Base-by-base conservation (phyloP, 2,888 invertebrate species). In the Heteromurus nitidus region DNA sequence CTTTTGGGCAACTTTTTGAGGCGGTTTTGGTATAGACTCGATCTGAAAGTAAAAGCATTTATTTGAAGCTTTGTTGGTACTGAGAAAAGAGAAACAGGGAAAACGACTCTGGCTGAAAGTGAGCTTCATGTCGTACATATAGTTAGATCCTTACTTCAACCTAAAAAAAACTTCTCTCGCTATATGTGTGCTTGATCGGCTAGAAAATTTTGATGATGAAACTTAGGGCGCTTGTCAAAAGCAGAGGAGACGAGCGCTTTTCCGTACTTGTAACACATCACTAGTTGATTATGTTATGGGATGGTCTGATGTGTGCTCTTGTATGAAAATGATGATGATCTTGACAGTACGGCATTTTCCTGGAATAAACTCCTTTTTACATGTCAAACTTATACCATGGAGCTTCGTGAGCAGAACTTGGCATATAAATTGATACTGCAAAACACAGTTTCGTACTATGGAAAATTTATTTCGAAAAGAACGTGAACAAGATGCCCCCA, bases 191-290 rank as follows among this genome's bases (percentile, higher is more conserved):
- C 85, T 86, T 80, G 70, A 84, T 82, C 82, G 85, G 74, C 82
- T 72, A 82, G 85, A 86, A 86, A 86, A 85, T 83, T 80, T 83
- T 83, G 85, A 85, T 86, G 85, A 83, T 79, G 83, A 84, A 81
- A 77, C 68, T 80, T 79, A 67, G 68, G 62, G 72, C 75, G 74
- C 80, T 85, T 86, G 86, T 86, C 86, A 86, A 84, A 84, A 83
- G 83, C 86, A 86, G 82, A 79, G 67, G 47, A 36, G 36, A 36
- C 50, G 47, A 68, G 50, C 69, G 62, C 64, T 69, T 64, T 70
- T 13, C 68, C 18, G 47, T 60, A n/a, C 68, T 62, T 47, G 44
- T 44, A 68, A 62, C 68, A 68, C 47, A 60, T 44, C 36, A 31
- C 47, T 50, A 68, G 60, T 68, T 75, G 53, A 58, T 55, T 36